Conservation (phyloP, 2,113 vertebrate genomes). For the Esox niger region DNA sequence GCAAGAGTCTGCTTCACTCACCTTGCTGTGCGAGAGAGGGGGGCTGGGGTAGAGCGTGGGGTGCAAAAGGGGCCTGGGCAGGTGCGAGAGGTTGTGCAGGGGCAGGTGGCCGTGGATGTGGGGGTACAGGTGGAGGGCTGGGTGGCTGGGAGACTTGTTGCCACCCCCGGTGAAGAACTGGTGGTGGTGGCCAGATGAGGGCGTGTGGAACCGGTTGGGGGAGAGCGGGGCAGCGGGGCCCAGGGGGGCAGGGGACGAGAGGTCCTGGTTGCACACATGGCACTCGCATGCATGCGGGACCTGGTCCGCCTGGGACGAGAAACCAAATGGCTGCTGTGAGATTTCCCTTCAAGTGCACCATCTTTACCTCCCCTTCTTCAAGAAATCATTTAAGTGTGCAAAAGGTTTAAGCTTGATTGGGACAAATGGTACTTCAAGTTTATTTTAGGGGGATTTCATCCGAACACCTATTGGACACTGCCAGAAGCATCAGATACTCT, state of each 20-base stretch:
- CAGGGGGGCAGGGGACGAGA: conserved; percentile 71
- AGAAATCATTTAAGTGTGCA: background rate
- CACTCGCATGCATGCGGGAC: conserved; percentile 89
- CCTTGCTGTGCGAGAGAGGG: conserved; percentile 93
- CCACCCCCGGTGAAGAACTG: conserved; percentile 89
- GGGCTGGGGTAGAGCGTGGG: conserved; percentile 92
- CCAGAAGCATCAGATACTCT: too few relatives aligned
- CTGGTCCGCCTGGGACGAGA: conserved; percentile 76
- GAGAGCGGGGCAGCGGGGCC: conserved; percentile 77
- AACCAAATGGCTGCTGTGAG: background rate
- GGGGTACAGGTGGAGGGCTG: conserved; percentile 94
- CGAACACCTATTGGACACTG: too few relatives aligned
- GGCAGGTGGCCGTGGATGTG: conserved; percentile 97
- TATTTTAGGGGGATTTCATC: too few relatives aligned
- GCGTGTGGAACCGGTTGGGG: conserved; percentile 77
- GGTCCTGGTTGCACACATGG: conserved; percentile 93
- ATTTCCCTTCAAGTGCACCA: background rate
- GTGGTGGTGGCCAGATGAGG: conserved; percentile 66
- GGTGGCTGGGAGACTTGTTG: conserved; percentile 86
- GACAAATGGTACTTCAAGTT: too few relatives aligned
- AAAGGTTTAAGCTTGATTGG: too few relatives aligned
- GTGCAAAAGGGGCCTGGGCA: conserved; percentile 89
- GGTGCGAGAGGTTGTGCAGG: conserved; percentile 86
- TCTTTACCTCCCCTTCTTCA: background rate
- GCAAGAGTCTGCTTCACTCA: conserved; percentile 66